A percentile compares a stretch with the other conserved stretches of the same genome.
Evolutionary conservation across 2,888 invertebrate species (phyloP).

Genomic region (Sepioteuthis lessoniana): DNA sequence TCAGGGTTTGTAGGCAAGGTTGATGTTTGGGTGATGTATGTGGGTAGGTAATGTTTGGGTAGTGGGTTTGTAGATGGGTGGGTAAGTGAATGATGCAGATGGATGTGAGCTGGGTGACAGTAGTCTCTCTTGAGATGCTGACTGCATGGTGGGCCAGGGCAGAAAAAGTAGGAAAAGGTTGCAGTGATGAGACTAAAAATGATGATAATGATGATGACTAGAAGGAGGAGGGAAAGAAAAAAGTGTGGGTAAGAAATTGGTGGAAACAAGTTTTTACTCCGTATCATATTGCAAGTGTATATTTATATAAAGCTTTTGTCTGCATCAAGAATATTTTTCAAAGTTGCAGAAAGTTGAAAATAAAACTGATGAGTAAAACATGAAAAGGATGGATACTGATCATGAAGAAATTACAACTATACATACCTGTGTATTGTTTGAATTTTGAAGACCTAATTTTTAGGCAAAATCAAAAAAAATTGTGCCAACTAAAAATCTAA

Average conservation of each 20-base stretch:
- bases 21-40: not conserved
- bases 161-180: not conserved
- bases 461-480: too few relatives aligned
- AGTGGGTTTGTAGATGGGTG: not conserved
- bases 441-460: too few relatives aligned
- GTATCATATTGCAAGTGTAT: not conserved
- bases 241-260: not conserved
- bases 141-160: not conserved
- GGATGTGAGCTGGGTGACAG: not conserved
- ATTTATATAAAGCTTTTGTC: not conserved
- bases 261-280: not conserved
- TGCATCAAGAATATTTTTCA: too few relatives aligned
- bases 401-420: too few relatives aligned
- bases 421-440: too few relatives aligned
- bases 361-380: too few relatives aligned
- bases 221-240: not conserved
- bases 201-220: not conserved
- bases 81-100: not conserved
- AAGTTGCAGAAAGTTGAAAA: too few relatives aligned
- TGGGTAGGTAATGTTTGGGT: not conserved
- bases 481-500: too few relatives aligned
- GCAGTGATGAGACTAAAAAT: not conserved
- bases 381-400: too few relatives aligned
- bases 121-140: conserved; percentile 2
- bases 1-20: conserved; percentile 33